Percentiles rank a stretch among this genome's conserved stretches.
These are phyloP conservation scores for Eristalis arbustorum DNA, from an alignment of 2,888 invertebrate species.

Conservation along the genomic window DNA sequence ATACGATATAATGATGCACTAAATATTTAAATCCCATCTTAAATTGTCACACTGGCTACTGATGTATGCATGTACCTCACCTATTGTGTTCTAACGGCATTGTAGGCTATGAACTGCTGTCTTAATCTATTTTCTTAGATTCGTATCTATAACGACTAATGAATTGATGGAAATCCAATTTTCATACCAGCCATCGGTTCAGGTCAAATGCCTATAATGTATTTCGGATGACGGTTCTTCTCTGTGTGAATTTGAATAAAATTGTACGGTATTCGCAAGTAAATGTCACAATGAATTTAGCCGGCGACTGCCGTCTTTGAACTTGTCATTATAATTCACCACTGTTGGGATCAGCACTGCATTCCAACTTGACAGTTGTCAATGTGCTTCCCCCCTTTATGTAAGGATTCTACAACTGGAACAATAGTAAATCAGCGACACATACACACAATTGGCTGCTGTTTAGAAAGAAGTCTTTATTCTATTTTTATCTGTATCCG, in stretches of 20 bases:
- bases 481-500: constrained; percentile 51
- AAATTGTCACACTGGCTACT: neutral
- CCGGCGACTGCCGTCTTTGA: constrained; percentile 34
- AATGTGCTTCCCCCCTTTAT: neutral
- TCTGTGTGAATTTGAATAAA: neutral
- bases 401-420: neutral
- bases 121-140: neutral
- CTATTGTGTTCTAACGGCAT: neutral
- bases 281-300: constrained; percentile 38
- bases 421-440: constrained; percentile 34
- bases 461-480: constrained; percentile 41
- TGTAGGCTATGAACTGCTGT: neutral
- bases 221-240: neutral
- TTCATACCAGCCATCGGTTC: neutral
- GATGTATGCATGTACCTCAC: neutral
- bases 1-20: neutral
- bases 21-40: neutral
- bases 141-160: constrained; percentile 9
- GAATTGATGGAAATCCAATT: neutral
- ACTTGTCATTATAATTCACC: constrained; percentile 68
- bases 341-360: constrained; percentile 1
- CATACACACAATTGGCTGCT: constrained; percentile 14
- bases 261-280: neutral
- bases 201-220: neutral
- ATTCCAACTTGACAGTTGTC: constrained; percentile 46